phyloP scores from a whole-genome alignment of 1,140 invertebrate species.

The Magallana ariakensis region DNA sequence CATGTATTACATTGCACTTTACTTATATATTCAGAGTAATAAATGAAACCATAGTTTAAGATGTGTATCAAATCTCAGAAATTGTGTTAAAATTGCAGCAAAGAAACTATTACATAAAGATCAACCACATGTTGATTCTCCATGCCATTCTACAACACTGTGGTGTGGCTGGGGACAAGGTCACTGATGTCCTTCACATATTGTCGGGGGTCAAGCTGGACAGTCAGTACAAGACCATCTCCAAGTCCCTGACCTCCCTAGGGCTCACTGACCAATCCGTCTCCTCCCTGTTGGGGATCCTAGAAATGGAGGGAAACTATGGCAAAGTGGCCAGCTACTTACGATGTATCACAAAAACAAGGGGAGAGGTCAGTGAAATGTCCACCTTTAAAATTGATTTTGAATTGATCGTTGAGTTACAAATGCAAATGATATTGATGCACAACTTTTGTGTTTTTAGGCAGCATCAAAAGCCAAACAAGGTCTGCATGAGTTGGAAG shows the following conservation, averaged over 20 bases:
- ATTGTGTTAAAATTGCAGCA: conserved; percentile 68
- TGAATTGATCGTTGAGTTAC: background rate
- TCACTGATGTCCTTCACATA: conserved; percentile 83
- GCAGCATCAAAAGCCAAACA: conserved; percentile 84
- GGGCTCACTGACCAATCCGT: conserved; percentile 87
- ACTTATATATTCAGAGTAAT: too few relatives aligned
- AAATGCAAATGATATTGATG: background rate
- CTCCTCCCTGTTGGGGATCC: conserved; percentile 85
- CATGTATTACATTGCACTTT: too few relatives aligned
- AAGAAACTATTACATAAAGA: conserved; percentile 86
- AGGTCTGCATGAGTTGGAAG: conserved; percentile 87
- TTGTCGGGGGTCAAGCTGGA: conserved; percentile 61
- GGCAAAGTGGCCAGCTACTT: conserved; percentile 83
- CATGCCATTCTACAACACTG: conserved; percentile 89
- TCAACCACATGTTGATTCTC: conserved; percentile 92
- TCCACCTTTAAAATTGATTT: background rate
- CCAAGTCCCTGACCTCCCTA: conserved; percentile 76
- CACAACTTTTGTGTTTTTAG: conserved; percentile 75
- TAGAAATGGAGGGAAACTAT: conserved; percentile 86
- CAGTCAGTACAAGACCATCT: conserved; percentile 56
- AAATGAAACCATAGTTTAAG: too few relatives aligned
- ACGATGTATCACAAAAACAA: conserved; percentile 72
- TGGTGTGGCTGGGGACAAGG: conserved; percentile 88
- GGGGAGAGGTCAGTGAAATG: conserved; percentile 63
- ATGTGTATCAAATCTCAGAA: too few relatives aligned